phyloP scores from a whole-genome alignment of 1,140 invertebrate genomes.

The Leptoteleia sp. region DNA sequence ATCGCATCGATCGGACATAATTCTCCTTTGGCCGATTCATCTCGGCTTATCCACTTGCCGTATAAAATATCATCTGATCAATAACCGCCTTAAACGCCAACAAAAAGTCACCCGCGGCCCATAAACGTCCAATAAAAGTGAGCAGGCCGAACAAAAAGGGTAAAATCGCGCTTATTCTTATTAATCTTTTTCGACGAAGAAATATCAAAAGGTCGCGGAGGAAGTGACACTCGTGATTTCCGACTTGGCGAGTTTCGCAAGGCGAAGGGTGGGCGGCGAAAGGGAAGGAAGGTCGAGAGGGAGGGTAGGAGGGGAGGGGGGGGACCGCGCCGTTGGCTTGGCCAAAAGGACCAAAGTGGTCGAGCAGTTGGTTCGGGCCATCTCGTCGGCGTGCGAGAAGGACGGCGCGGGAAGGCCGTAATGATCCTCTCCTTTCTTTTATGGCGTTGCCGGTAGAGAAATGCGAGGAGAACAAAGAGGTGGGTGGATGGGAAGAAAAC shows the following conservation, averaged over 20 bases:
- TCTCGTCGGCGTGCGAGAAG: conserved; percentile 53
- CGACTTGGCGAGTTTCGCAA: conserved; percentile 47
- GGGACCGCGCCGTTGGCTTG: conserved; percentile 16
- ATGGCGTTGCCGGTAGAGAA: conserved; percentile 43
- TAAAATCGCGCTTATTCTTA: conserved; percentile 52
- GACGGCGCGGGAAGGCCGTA: conserved; percentile 49
- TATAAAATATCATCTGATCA: conserved; percentile 43
- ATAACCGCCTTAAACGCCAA: conserved; percentile 32
- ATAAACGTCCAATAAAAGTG: conserved; percentile 45
- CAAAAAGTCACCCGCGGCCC: conserved; percentile 21
- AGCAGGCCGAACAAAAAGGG: conserved; percentile 29
- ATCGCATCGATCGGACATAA: conserved; percentile 10
- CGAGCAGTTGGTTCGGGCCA: conserved; percentile 54
- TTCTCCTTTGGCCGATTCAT: conserved; percentile 29
- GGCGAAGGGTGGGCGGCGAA: conserved; percentile 23
- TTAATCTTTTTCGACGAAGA: conserved; percentile 48
- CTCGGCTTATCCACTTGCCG: conserved; percentile 20
- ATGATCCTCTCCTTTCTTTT: conserved; percentile 65
- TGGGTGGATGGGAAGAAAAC: too few species aligned
- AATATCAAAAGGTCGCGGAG: conserved; percentile 53
- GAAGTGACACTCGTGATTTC: conserved; percentile 62
- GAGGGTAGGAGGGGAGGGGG: background rate
- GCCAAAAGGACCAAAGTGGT: conserved; percentile 58
- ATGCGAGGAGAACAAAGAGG: conserved; percentile 57
- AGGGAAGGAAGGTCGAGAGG: conserved; percentile 5